Evolutionary conservation across 2,797 vertebrate species (phyloP).

Genomic region (Pitangus sulphuratus): DNA sequence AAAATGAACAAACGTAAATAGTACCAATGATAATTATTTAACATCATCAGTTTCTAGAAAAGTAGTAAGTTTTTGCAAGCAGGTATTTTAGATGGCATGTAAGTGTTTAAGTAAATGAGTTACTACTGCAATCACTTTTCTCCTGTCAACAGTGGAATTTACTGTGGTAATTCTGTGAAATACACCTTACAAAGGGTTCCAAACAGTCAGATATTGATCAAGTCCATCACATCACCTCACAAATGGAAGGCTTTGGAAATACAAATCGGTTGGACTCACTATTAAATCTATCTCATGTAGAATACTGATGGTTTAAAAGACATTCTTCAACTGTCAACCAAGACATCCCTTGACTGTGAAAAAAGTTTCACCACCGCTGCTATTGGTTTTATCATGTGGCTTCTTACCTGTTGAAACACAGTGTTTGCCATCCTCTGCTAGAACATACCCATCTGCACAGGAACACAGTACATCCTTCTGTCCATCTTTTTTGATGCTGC

Average conservation of each 20-base stretch:
- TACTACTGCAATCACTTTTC: neutral
- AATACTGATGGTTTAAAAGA: neutral
- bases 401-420: conserved; percentile 84
- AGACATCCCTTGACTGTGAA: neutral
- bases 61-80: neutral
- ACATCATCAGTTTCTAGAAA: neutral
- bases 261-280: neutral
- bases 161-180: neutral
- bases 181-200: neutral
- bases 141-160: neutral
- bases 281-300: neutral
- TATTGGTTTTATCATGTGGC: rapidly evolving
- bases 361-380: neutral
- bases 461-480: conserved; percentile 76
- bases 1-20: neutral
- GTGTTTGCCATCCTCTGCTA: conserved; percentile 78
- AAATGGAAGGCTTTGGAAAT: neutral
- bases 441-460: conserved; percentile 83
- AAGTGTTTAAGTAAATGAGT: neutral
- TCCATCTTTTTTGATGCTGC: conserved; percentile 45
- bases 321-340: neutral
- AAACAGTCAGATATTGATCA: neutral
- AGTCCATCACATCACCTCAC: neutral
- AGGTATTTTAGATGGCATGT: neutral
- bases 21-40: neutral